A percentile compares a stretch with the other conserved stretches of the same genome.
Evolutionary conservation across 2,797 vertebrate species (phyloP).

Genomic region (Merluccius polli): DNA sequence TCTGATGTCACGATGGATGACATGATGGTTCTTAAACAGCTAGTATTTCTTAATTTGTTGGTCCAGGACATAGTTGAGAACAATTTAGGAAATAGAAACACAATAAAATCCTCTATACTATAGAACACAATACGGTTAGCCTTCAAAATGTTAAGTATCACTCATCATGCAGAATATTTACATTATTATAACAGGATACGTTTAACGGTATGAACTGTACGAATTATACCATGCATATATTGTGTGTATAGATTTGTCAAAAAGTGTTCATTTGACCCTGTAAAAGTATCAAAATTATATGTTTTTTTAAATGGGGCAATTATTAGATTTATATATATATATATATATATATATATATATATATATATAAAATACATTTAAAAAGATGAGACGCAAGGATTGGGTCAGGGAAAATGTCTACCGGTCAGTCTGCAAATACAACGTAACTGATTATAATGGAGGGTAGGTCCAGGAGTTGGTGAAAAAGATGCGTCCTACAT

Average conservation of each 20-base stretch:
- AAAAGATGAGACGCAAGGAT: not conserved
- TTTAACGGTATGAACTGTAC: not conserved
- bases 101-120: conserved; percentile 37
- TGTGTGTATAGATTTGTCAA: not conserved
- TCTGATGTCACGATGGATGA: conserved; percentile 18
- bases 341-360: conserved; percentile 5
- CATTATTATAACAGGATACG: conserved; percentile 50
- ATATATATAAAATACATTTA: conserved; percentile 12
- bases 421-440: not conserved
- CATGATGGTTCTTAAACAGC: conserved; percentile 56
- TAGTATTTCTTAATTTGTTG: conserved; percentile 48
- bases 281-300: not conserved
- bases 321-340: not conserved
- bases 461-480: not conserved
- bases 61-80: conserved; percentile 52
- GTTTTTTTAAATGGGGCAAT: not conserved
- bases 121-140: conserved; percentile 50
- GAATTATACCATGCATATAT: not conserved
- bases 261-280: conserved; percentile 3
- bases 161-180: conserved; percentile 65
- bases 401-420: not conserved
- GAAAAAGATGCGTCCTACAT: not conserved
- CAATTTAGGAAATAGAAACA: conserved; percentile 41
- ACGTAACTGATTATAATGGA: not conserved
- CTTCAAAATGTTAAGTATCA: conserved; percentile 62